Percentiles rank a stretch among this genome's conserved stretches.
Conservation (phyloP, 37 sponge, comb jelly and placozoan species). For the Theonella swinhoei region DNA sequence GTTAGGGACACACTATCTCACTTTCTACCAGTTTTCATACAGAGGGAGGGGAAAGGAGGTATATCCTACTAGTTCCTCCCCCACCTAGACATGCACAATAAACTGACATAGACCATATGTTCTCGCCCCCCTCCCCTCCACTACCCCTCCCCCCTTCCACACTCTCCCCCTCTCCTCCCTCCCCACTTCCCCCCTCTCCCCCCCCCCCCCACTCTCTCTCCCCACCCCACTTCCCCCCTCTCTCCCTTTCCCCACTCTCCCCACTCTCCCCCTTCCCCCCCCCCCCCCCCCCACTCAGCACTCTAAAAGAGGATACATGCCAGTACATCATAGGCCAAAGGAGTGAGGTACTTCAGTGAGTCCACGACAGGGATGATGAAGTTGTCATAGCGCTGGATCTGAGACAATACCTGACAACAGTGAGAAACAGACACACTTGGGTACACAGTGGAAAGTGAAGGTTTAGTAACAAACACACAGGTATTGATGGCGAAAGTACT, state of each 20-base stretch:
- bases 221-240: no score
- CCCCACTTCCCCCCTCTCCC: no score
- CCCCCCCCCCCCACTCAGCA: no score
- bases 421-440: neutral
- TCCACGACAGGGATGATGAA: constrained; percentile 95
- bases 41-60: neutral
- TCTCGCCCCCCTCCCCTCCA: no score
- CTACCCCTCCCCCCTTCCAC: no score
- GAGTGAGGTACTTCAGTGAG: constrained; percentile 92
- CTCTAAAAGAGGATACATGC: constrained; percentile 88
- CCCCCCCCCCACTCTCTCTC: no score
- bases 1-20: constrained; percentile 19
- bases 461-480: neutral
- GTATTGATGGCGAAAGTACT: neutral
- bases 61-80: no score
- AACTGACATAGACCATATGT: no score
- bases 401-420: constrained; percentile 80
- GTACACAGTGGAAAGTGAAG: neutral
- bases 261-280: no score
- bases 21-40: neutral
- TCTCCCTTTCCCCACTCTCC: no score
- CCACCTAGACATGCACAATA: neutral
- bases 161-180: no score
- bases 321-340: constrained; percentile 86
- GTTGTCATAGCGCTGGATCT: constrained; percentile 95